A percentile compares a stretch with the other conserved stretches of the same genome.
Conservation (phyloP, 1,140 invertebrate genomes). For the Penaeus indicus region DNA sequence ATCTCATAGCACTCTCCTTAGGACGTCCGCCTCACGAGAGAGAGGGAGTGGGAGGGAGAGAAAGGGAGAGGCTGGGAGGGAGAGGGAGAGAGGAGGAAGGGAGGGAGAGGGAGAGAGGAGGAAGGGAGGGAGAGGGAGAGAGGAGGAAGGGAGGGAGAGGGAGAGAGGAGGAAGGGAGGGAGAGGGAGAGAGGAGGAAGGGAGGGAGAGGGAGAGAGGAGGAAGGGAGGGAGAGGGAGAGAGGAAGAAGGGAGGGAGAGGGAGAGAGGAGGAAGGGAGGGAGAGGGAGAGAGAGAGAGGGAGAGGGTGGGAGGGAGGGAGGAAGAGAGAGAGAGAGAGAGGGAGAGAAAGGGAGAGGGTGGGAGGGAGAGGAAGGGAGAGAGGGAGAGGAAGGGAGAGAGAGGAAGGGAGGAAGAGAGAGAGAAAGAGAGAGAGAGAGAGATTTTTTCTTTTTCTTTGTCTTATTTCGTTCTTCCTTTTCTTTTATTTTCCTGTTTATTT, state of each 20-base stretch:
- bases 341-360: neutral
- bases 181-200: neutral
- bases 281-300: neutral
- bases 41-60: too few relatives aligned
- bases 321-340: neutral
- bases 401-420: conserved; percentile 24
- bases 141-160: neutral
- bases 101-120: neutral
- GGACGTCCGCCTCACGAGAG: too few relatives aligned
- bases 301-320: neutral
- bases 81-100: neutral
- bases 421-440: conserved; percentile 20
- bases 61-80: neutral
- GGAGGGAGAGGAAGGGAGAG: neutral
- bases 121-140: neutral
- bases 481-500: too few relatives aligned
- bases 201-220: neutral
- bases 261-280: neutral
- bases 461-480: neutral
- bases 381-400: neutral
- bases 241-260: neutral
- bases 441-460: neutral
- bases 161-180: neutral
- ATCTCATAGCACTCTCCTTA: too few relatives aligned
- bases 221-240: neutral